Percentiles rank a stretch among this genome's conserved stretches.
Evolutionary conservation across 2,888 invertebrate genomes (phyloP).

Genomic region (Eupithecia subfuscata): DNA sequence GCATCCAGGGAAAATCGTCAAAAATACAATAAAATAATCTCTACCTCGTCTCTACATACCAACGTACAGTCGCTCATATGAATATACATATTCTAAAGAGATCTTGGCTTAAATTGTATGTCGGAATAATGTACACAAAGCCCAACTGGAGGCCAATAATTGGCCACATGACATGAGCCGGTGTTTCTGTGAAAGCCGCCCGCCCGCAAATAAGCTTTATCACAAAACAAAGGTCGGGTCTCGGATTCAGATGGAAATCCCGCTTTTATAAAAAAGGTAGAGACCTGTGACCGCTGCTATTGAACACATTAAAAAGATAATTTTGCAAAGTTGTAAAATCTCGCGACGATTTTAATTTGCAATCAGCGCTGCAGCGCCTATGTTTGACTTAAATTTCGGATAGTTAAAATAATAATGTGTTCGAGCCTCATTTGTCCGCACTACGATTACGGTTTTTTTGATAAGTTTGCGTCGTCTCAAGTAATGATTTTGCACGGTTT

Average conservation of each 20-base stretch:
- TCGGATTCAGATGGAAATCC: background rate
- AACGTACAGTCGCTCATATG: background rate
- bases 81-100: background rate
- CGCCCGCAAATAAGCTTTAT: constrained; percentile 19
- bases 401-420: too few species aligned
- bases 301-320: background rate
- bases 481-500: too few species aligned
- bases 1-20: background rate
- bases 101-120: background rate
- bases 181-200: constrained; percentile 15
- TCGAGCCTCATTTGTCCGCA: too few species aligned
- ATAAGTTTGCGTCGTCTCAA: too few species aligned
- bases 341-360: background rate
- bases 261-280: constrained; percentile 8
- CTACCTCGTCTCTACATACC: too few species aligned
- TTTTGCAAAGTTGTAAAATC: background rate
- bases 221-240: constrained; percentile 24
- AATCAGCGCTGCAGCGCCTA: background rate
- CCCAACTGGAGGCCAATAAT: constrained; percentile 10
- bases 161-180: constrained; percentile 17
- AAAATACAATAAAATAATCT: background rate
- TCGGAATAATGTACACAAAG: constrained; percentile 12
- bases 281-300: background rate
- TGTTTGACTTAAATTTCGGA: too few species aligned
- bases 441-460: too few species aligned